These are phyloP conservation scores for Diachasmimorpha longicaudata DNA, from an alignment of 1,140 invertebrate species.

Conservation along the genomic window DNA sequence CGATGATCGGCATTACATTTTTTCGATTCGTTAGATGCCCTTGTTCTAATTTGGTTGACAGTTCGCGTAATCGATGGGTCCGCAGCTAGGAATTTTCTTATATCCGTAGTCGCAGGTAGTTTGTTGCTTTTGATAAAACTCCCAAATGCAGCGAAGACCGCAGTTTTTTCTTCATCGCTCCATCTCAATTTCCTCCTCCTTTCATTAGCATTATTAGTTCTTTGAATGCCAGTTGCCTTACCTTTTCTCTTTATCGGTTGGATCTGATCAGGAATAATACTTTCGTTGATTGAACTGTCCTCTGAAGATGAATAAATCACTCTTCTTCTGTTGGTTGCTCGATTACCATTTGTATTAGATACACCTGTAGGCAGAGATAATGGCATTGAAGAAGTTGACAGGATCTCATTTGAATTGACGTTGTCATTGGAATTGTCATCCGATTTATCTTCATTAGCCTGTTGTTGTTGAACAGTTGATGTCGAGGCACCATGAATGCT, in stretches of 20 bases:
- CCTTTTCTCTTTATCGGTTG: neutral
- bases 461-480: neutral
- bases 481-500: neutral
- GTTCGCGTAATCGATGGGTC: neutral
- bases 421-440: neutral
- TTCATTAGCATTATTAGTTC: neutral
- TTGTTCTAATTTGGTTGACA: neutral
- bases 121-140: neutral
- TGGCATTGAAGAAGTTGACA: too few relatives aligned
- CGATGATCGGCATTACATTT: neutral
- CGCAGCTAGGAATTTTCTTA: neutral
- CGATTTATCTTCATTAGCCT: neutral
- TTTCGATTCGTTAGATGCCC: conserved; percentile 19
- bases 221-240: neutral
- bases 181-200: conserved; percentile 10
- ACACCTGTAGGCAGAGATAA: neutral
- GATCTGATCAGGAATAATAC: neutral
- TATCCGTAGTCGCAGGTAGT: neutral
- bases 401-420: too few relatives aligned
- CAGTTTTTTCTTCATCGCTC: neutral
- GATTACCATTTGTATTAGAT: neutral
- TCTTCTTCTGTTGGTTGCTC: neutral
- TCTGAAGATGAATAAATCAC: neutral
- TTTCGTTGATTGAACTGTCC: neutral
- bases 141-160: neutral